Percentiles rank a stretch among this genome's conserved stretches.
phyloP scores from a whole-genome alignment of 2,797 vertebrate species.

The Onychomys arenicola region DNA sequence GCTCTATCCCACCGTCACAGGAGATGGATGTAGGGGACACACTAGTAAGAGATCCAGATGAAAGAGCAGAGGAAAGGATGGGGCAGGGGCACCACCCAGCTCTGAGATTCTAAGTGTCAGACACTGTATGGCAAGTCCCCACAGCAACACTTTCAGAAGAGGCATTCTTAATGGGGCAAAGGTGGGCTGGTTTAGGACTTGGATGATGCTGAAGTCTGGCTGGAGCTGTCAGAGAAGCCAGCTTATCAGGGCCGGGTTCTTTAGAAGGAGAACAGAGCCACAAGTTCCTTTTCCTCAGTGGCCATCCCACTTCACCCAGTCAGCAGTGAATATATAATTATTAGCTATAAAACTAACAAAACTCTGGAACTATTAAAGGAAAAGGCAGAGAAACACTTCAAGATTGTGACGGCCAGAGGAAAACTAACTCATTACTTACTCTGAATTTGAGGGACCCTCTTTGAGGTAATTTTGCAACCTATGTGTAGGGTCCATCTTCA shows the following conservation, averaged over 20 bases:
- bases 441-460: no score
- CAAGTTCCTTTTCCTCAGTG: rapidly evolving
- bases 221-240: background rate
- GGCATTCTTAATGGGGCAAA: background rate
- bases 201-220: background rate
- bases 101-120: background rate
- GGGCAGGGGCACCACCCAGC: background rate
- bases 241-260: background rate
- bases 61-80: background rate
- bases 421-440: no score
- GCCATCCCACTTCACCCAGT: background rate
- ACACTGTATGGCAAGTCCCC: background rate
- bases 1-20: background rate
- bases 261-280: background rate
- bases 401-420: background rate
- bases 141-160: background rate
- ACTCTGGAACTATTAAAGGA: background rate
- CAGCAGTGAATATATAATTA: background rate
- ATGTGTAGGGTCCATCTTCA: no score
- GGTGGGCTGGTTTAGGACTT: background rate
- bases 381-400: background rate
- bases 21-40: background rate
- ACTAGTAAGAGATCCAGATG: background rate
- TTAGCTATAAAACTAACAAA: background rate
- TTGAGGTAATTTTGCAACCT: no score